These are phyloP conservation scores for Zaprionus tsacasi DNA, from an alignment of 1,140 invertebrate species.

Conservation along the genomic window DNA sequence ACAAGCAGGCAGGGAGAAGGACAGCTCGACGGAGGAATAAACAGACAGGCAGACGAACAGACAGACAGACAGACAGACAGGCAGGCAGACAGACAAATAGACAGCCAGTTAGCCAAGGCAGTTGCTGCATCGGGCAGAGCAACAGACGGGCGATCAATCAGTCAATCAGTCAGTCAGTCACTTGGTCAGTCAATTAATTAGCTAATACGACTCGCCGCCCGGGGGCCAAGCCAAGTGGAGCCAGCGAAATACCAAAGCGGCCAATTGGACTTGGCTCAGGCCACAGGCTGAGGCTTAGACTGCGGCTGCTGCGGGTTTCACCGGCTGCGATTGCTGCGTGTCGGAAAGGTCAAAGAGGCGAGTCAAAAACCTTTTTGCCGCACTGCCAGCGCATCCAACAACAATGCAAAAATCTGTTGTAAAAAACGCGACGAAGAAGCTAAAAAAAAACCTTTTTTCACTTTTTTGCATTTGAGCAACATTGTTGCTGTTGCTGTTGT, in stretches of 20 bases:
- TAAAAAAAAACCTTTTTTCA: constrained; percentile 49
- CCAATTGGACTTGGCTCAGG: constrained; percentile 22
- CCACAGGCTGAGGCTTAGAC: not conserved
- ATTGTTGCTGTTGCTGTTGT: constrained; percentile 4
- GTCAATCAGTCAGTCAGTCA: constrained; percentile 15
- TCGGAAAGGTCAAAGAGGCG: constrained; percentile 55
- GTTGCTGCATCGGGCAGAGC: not conserved
- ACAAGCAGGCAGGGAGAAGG: constrained; percentile 28
- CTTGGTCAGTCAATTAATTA: constrained; percentile 26
- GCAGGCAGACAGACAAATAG: not conserved
- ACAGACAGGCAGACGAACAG: constrained; percentile 12
- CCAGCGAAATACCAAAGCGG: constrained; percentile 8
- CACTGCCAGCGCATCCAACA: constrained; percentile 52
- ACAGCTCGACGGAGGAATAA: constrained; percentile 12
- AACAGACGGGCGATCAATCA: not conserved
- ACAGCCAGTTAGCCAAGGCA: not conserved
- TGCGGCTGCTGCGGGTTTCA: constrained; percentile 15
- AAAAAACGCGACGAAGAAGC: constrained; percentile 28
- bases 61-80: not conserved
- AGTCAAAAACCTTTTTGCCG: constrained; percentile 37
- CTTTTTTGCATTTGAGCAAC: constrained; percentile 65
- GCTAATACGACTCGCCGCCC: constrained; percentile 6
- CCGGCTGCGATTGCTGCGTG: constrained; percentile 12
- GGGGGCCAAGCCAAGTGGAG: not conserved
- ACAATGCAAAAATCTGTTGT: constrained; percentile 17